Evolutionary conservation across 92 coral and sea anemone species (phyloP), one percentile per base, ranked within the genome.

Genomic region (Palythoa grandis): DNA sequence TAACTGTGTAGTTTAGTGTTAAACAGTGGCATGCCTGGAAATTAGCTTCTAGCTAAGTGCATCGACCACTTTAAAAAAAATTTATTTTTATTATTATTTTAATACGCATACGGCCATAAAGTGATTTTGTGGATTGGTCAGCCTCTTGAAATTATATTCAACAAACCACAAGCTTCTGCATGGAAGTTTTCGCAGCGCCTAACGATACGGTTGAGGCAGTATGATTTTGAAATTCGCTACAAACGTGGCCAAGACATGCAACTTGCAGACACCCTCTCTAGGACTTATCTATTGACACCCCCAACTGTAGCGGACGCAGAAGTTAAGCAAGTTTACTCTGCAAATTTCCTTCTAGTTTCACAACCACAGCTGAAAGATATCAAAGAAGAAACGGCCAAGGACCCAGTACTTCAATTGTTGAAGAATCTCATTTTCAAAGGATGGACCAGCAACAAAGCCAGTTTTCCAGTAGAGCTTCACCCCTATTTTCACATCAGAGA

Each of bases 101-200:
- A n/a, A 78, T 87, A 90, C 57, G 68, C 72, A 22, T 87, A 87
- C 58, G 88, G 88, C 56, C 77, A 85, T 38, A 87, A 66, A 56
- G 76, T 74, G 7, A 52, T 63, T 47, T 14, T 84, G 88, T 92
- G 87, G 86, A 92, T 88, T 60, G 95, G 89, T 86, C 87, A 89
- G 83, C 87, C 90, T 17, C 87, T 86, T 37, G 87, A 84, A 70
- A 84, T 88, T 39, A 89, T 83, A 13, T 67, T 86, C 29, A 82
- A 52, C 79, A 89, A 92, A 82, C 92, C 88, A 47, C 88, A 83
- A 58, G 83, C 83, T 13, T 60, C 93, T 24, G 89, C 89, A 83
- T 88, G 87, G 17, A 91, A 91, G 67, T 83, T 88, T 25, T 65
- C 74, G 61, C 92, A 90, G 74, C 84, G 90, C 67, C 86, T 84